These are phyloP conservation scores for Apodemus speciosus DNA, from an alignment of 2,113 vertebrate genomes.

Conservation along the genomic window DNA sequence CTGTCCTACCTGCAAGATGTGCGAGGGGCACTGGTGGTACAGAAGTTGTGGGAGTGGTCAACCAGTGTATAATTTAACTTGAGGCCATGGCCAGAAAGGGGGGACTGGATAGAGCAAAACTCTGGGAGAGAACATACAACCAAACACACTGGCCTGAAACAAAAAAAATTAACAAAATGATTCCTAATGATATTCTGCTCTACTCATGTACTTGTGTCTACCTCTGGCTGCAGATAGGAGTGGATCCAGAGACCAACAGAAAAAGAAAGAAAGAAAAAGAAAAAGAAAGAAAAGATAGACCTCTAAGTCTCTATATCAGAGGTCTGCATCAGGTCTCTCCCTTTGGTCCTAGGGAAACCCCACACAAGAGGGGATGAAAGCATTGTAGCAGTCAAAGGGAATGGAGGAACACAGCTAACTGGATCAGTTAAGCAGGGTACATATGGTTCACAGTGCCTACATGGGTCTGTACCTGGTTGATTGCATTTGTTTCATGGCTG, in stretches of 20 bases:
- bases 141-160: too few species aligned
- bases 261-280: too few species aligned
- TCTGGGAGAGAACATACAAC: too few species aligned
- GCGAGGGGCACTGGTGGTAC: too few species aligned
- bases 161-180: too few species aligned
- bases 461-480: background rate
- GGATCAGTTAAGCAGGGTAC: background rate
- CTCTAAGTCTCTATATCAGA: background rate
- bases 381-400: background rate
- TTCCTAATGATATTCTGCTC: too few species aligned
- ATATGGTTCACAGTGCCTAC: background rate
- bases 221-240: background rate
- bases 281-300: too few species aligned
- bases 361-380: background rate
- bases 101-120: too few species aligned
- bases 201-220: background rate
- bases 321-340: background rate
- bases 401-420: background rate
- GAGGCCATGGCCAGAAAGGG: too few species aligned
- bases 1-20: too few species aligned
- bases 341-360: background rate
- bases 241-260: background rate
- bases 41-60: too few species aligned
- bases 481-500: background rate
- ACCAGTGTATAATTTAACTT: too few species aligned